phyloP scores from a whole-genome alignment of 2,888 invertebrate genomes.

The Epirrhoe tristata region DNA sequence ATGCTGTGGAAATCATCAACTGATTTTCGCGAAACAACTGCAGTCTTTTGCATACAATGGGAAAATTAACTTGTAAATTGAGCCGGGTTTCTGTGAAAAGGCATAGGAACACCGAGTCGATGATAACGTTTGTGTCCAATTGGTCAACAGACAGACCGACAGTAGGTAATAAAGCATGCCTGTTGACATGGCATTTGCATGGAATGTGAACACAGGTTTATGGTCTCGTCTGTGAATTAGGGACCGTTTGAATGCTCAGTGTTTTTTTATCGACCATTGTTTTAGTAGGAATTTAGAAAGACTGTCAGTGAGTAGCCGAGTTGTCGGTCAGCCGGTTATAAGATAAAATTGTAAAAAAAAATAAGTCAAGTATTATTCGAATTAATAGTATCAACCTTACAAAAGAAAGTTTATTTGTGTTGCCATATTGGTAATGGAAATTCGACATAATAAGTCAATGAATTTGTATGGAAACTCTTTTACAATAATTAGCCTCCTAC shows the following conservation, averaged over 20 bases:
- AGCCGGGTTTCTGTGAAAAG: background rate
- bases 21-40: no score
- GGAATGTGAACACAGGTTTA: conserved; percentile 56
- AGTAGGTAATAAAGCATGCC: conserved; percentile 57
- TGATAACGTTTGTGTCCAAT: conserved; percentile 35
- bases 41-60: no score
- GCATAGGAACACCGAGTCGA: conserved; percentile 1
- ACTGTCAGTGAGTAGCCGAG: background rate
- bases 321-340: background rate
- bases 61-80: background rate
- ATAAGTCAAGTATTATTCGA: no score
- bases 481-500: background rate
- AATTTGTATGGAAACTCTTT: no score
- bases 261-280: conserved; percentile 27
- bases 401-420: no score
- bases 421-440: no score
- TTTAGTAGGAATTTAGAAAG: conserved; percentile 11
- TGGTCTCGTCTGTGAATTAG: conserved; percentile 46
- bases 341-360: no score
- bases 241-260: conserved; percentile 26
- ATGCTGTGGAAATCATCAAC: no score
- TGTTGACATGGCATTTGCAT: conserved; percentile 58
- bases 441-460: no score
- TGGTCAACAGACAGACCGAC: conserved; percentile 53
- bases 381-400: no score